Conservation (phyloP, 2,797 vertebrate genomes). For the Melanotaenia boesemani region DNA sequence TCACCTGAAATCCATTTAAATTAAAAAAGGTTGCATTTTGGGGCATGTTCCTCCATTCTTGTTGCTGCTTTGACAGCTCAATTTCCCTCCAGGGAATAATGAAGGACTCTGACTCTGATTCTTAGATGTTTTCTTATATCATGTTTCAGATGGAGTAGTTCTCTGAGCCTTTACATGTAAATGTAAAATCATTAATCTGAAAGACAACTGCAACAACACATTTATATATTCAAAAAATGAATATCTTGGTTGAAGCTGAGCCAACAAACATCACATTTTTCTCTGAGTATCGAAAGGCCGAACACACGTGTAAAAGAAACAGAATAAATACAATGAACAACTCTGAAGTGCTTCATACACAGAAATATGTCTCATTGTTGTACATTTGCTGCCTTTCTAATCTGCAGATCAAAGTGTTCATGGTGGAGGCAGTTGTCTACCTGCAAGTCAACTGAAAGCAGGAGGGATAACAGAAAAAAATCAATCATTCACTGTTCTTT, state of each 20-base stretch:
- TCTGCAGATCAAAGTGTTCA: conserved; percentile 35
- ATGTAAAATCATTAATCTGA: not conserved
- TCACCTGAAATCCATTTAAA: no score
- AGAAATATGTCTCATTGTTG: conserved; percentile 14
- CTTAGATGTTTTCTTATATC: no score
- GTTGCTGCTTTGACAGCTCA: no score
- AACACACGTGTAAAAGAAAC: conserved; percentile 23
- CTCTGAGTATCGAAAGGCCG: not conserved
- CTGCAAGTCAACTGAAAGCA: conserved; percentile 17
- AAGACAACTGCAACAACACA: not conserved
- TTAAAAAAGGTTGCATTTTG: no score
- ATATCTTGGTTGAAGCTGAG: not conserved
- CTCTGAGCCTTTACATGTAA: not conserved
- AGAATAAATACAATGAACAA: conserved; percentile 31
- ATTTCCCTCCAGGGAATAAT: no score
- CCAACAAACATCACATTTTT: conserved; percentile 10
- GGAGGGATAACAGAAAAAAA: conserved; percentile 13
- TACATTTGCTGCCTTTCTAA: conserved; percentile 6
- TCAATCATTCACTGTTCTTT: conserved; percentile 24
- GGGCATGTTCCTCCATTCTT: no score
- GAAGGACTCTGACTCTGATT: no score
- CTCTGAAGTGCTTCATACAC: conserved; percentile 11
- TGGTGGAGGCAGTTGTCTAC: conserved; percentile 33
- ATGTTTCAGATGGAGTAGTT: no score
- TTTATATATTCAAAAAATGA: conserved; percentile 9